Base-by-base conservation (phyloP, 2,113 vertebrate genomes). In the Odontophorus gujanensis region DNA sequence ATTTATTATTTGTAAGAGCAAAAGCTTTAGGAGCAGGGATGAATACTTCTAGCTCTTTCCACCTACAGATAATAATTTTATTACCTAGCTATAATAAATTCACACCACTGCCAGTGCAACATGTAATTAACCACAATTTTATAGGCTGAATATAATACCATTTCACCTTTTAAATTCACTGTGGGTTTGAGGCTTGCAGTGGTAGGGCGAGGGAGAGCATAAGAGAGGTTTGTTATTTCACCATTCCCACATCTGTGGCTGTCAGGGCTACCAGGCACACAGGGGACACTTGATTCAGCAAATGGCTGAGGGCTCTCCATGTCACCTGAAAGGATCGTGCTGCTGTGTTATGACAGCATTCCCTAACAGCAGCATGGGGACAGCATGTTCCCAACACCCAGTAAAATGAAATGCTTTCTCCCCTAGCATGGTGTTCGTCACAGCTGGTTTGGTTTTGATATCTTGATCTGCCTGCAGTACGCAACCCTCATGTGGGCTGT, bases 401-500 rank as follows among this genome's bases (percentile, higher is more conserved):
- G 50, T 42, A n/a, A 66, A 85, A 80, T n/a, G 0, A 67, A 66
- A 75, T 47, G 2, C 36, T 43, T 77, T 78, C 38, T 88, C 13
- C 32, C 5, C 14, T n/a, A 9, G 6, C 2, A 2, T 40, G 30
- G 24, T 6, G 24, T 65, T 71, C 62, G 30, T 43, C 65, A 67
- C 24, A 83, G n/a, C 5, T 24, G 1, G 2, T 62, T 73, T 43
- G 51, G 32, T 50, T 76, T 63, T 55, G 62, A 32, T 53, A 81
- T 40, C 13, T 72, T 3, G 1, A 20, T 45, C 14, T 34, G 11
- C 40, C 57, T 78, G 36, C 50, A 20, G 19, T 22, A 57, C 0
- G 1, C 19, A 66, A 26, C 13, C 22, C 38, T 87, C 1, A 1
- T 47, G 36, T 0, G 4, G 36, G 78, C 45, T 1, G 0, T 43